Evolutionary conservation across 2,888 invertebrate genomes (phyloP), one percentile per base, ranked within the genome.

Genomic region (Drosophila testacea): DNA sequence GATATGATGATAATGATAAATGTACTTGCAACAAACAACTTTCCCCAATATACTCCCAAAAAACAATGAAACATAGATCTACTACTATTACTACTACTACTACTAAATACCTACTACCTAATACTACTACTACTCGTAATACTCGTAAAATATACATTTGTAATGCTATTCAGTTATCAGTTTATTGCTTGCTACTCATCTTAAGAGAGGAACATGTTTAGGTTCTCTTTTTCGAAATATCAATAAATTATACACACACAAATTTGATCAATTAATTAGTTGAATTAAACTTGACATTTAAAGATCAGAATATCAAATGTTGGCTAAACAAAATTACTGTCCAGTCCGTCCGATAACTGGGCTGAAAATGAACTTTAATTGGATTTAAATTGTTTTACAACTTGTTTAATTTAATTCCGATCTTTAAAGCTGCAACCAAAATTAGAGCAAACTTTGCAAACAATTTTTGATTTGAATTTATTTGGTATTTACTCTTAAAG

Each of bases 171-270:
- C 55, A 44, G 56, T 65, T 71, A 68, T 79, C 28, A 47, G 46
- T 56, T 74, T 52, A 47, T 61, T 77, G 73, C 79, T 73, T 83
- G 88, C 82, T 48, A 68, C 47, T 66, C 54, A 51, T 63, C 57
- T 50, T 46, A 55, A 57, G 28, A 59, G 9, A 61, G 42, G 28
- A 67, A 60, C 55, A 34, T 55, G 16, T 22, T 78, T 59, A n/a
- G 59, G 54, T 56, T 76, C 28, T 46, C 30, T 38, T 48, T 38
- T 38, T 7, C 22, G 22, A 30, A 54, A 38, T 32, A 46, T 7
- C 22, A 6, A 32, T 32, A 36, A 32, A 44, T 27, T n/a, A 28
- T 3, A 48, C 39, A 59, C 42, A 50, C 34, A 34, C 36, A 7
- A 61, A 44, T 34, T 42, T 13, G 44, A 39, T 3, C 7, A 55